phyloP scores from a whole-genome alignment of 1,140 invertebrate genomes.

The Nasonia vitripennis region DNA sequence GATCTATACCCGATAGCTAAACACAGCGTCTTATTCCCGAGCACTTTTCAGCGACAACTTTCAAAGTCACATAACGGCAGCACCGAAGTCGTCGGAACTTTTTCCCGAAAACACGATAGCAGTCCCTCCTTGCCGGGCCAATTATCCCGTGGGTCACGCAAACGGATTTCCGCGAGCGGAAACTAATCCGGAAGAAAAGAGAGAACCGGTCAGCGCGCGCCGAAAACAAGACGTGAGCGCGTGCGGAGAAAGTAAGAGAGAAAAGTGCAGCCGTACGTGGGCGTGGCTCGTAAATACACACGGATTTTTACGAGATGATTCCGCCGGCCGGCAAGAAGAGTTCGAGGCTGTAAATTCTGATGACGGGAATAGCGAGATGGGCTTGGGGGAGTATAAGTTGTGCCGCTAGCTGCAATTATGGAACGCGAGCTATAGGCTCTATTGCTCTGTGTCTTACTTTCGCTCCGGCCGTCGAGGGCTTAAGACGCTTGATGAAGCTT shows the following conservation, averaged over 20 bases:
- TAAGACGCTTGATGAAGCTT: too few species aligned
- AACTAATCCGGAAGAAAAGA: neutral
- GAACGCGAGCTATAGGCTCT: neutral
- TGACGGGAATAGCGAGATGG: neutral
- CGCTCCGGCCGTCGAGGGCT: too few species aligned
- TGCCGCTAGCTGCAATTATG: neutral
- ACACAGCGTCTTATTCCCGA: too few species aligned
- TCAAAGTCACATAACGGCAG: neutral
- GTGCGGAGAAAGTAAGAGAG: neutral
- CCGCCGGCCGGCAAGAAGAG: neutral
- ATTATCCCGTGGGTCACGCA: neutral
- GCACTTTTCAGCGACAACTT: neutral
- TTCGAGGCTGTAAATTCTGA: neutral
- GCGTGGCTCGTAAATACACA: neutral
- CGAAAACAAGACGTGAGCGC: neutral
- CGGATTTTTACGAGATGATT: conserved; percentile 13
- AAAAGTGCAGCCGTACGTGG: neutral
- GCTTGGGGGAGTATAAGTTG: too few species aligned
- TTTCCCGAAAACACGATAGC: neutral
- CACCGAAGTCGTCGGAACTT: neutral
- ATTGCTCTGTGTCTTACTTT: conserved; percentile 2
- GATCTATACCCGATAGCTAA: too few species aligned
- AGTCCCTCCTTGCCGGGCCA: too few species aligned
- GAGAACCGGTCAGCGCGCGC: neutral
- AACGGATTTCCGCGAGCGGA: neutral